These are phyloP conservation scores for Nanorana parkeri DNA, from an alignment of 2,113 vertebrate genomes.

Conservation along the genomic window DNA sequence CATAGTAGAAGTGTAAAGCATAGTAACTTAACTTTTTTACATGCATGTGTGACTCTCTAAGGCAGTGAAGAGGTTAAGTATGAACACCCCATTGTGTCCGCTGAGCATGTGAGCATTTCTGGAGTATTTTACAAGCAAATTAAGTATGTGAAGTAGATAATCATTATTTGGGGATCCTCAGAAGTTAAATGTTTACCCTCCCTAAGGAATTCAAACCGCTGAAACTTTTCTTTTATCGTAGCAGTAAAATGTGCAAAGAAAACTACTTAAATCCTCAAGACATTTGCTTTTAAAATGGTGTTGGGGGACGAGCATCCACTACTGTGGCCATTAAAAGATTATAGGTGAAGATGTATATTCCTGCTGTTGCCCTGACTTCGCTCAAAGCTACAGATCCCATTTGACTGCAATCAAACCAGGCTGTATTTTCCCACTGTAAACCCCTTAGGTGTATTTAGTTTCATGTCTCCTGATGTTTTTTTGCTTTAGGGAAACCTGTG, in stretches of 20 bases:
- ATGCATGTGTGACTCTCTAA: neutral
- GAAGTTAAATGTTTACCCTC: neutral
- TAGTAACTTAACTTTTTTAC: neutral
- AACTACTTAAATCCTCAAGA: neutral
- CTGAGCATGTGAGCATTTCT: neutral
- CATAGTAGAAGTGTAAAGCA: neutral
- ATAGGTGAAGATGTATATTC: neutral
- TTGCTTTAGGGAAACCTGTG: too few relatives aligned
- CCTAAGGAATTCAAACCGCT: constrained; percentile 19
- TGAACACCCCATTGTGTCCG: too few relatives aligned
- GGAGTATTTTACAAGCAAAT: constrained; percentile 21
- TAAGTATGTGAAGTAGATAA: neutral
- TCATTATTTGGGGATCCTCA: neutral
- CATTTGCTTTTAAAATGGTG: neutral
- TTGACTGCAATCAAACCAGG: neutral
- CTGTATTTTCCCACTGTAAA: neutral
- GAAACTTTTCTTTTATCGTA: constrained; percentile 17
- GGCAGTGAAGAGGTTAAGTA: neutral
- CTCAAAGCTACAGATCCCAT: neutral
- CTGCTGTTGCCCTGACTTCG: neutral
- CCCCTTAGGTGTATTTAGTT: neutral
- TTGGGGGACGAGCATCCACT: neutral
- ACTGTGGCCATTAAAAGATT: neutral
- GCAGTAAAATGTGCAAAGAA: neutral
- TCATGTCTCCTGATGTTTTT: neutral